A percentile compares a stretch with the other conserved stretches of the same genome.
These are phyloP conservation scores for Cherax quadricarinatus DNA, from an alignment of 1,140 invertebrate species.

Conservation along the genomic window DNA sequence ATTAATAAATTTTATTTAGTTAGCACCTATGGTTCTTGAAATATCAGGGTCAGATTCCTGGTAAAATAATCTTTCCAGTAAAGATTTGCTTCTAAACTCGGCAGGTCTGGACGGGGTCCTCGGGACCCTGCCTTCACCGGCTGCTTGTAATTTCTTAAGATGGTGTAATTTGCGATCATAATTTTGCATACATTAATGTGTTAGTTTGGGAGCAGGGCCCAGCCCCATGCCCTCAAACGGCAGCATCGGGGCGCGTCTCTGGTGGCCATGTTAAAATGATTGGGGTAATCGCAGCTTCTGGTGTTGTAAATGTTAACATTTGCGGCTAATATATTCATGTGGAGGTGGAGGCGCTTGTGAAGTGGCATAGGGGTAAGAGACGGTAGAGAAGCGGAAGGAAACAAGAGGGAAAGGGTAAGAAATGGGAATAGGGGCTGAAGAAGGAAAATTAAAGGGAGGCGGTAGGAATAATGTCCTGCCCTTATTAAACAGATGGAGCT, in stretches of 20 bases:
- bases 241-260: neutral
- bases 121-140: neutral
- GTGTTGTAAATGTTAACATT: constrained; percentile 51
- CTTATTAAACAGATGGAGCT: too few relatives aligned
- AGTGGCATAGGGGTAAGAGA: neutral
- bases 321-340: constrained; percentile 3
- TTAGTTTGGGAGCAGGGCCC: constrained; percentile 19
- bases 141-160: constrained; percentile 46
- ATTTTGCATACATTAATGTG: constrained; percentile 55
- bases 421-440: neutral
- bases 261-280: constrained; percentile 28
- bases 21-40: too few relatives aligned
- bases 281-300: constrained; percentile 42
- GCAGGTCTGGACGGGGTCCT: neutral
- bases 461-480: neutral
- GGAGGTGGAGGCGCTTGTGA: neutral
- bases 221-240: neutral
- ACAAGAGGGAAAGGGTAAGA: neutral
- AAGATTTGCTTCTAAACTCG: too few relatives aligned
- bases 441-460: neutral
- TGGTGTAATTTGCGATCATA: constrained; percentile 56
- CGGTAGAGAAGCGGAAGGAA: neutral
- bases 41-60: too few relatives aligned
- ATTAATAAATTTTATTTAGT: too few relatives aligned
- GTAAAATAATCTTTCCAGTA: too few relatives aligned